These are phyloP conservation scores for Ceratitis capitata DNA, from an alignment of 1,140 invertebrate genomes.

Conservation along the genomic window DNA sequence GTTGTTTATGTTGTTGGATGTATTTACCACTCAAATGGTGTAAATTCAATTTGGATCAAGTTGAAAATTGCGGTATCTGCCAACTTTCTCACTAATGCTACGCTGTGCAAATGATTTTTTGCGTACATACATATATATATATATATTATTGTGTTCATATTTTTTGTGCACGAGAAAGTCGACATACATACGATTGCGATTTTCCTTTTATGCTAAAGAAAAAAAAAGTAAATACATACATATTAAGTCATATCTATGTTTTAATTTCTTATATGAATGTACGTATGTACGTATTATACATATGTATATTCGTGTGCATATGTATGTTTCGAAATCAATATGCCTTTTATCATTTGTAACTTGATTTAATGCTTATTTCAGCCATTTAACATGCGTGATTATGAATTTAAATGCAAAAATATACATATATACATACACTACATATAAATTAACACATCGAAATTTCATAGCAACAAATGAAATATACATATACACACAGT, in stretches of 20 bases:
- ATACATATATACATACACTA: neutral
- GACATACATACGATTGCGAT: too few species aligned
- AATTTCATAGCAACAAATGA: neutral
- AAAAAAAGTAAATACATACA: too few species aligned
- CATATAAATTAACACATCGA: neutral
- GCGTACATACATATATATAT: too few species aligned
- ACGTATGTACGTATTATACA: neutral
- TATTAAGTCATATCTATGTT: constrained; percentile 5
- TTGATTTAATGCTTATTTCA: too few species aligned
- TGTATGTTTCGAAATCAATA: neutral
- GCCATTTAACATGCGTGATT: too few species aligned
- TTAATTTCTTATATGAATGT: neutral
- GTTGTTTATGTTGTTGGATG: too few species aligned
- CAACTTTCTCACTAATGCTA: neutral
- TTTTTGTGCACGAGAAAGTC: too few species aligned
- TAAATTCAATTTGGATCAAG: neutral
- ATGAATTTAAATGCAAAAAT: neutral
- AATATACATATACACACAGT: neutral
- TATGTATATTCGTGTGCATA: neutral
- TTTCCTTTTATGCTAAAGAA: too few species aligned
- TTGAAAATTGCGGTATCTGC: neutral
- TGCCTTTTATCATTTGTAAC: neutral
- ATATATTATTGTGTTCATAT: neutral
- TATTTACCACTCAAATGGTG: neutral
- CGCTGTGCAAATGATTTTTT: too few species aligned